Percentiles rank a stretch among this genome's conserved stretches.
These are phyloP conservation scores for Laterallus jamaicensis DNA, from an alignment of 2,113 vertebrate species.

Conservation along the genomic window DNA sequence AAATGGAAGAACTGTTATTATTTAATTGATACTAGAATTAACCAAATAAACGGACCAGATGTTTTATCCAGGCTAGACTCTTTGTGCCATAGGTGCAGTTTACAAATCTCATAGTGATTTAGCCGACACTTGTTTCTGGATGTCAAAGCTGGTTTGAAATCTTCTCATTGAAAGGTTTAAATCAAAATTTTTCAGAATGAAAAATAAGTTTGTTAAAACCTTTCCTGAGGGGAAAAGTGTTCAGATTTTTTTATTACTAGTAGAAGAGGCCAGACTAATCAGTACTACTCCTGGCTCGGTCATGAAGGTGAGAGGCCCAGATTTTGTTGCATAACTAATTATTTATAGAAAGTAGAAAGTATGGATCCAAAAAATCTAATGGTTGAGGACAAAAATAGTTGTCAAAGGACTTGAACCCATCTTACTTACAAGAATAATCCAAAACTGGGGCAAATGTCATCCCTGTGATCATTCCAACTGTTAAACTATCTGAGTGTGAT, in stretches of 20 bases:
- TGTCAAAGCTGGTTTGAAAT: neutral
- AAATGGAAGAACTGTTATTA: neutral
- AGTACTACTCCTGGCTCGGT: neutral
- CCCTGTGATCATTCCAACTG: neutral
- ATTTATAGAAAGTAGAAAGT: neutral
- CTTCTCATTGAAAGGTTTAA: neutral
- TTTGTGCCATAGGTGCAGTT: neutral
- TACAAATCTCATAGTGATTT: neutral
- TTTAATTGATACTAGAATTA: neutral
- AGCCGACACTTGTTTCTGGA: neutral
- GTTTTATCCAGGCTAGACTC: neutral
- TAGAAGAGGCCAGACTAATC: neutral
- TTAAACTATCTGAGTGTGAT: neutral
- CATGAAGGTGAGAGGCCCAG: neutral
- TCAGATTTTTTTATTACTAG: neutral
- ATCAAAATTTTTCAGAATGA: neutral
- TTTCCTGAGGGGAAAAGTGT: neutral
- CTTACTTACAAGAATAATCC: neutral
- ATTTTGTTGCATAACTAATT: neutral
- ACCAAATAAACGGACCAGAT: neutral
- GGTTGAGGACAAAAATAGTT: neutral
- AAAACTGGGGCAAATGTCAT: neutral
- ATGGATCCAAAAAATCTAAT: neutral
- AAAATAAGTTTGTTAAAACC: neutral
- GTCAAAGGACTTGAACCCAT: accelerated